A percentile compares a stretch with the other conserved stretches of the same genome.
Conservation (phyloP, 2,797 vertebrate species). For the Gallinago stenura region DNA sequence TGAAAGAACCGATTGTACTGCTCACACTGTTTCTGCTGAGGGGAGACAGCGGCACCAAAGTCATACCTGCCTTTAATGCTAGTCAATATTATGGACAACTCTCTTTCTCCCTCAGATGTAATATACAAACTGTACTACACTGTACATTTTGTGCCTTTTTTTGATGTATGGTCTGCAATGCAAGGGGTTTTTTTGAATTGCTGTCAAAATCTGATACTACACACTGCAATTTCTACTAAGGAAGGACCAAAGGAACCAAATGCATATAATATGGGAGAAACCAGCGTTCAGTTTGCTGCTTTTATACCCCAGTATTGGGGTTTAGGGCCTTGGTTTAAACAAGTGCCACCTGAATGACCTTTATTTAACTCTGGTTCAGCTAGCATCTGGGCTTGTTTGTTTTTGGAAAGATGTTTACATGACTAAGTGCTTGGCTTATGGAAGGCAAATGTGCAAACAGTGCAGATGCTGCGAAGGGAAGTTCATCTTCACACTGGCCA, state of each 20-base stretch:
- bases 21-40: background rate
- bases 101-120: background rate
- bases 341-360: background rate
- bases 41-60: rapidly evolving
- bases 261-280: background rate
- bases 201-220: background rate
- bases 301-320: background rate
- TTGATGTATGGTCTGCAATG: background rate
- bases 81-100: background rate
- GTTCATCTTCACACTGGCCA: background rate
- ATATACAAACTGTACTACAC: too few species aligned
- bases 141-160: background rate
- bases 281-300: background rate
- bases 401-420: background rate
- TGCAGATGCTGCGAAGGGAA: background rate
- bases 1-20: background rate
- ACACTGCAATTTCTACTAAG: background rate
- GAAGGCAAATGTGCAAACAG: background rate
- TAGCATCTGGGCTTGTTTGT: background rate
- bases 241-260: background rate
- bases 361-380: background rate
- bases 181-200: background rate
- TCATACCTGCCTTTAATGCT: background rate
- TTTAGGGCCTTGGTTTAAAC: background rate
- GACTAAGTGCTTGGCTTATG: background rate